phyloP scores from a whole-genome alignment of 2,888 invertebrate species.

The Mellilla xanthometata region DNA sequence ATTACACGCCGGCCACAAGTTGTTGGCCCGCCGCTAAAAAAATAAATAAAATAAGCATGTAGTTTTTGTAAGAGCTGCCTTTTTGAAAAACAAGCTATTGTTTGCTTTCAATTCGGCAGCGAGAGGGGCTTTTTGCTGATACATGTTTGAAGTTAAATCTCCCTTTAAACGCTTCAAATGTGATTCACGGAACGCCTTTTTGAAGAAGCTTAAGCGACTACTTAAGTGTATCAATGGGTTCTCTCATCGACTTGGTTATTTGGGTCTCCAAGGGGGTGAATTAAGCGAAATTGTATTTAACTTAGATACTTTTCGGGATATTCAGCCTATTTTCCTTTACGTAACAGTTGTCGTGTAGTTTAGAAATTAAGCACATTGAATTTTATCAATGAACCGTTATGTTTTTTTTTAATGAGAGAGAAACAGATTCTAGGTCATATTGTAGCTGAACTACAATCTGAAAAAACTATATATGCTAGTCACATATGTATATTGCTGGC shows the following conservation, averaged over 20 bases:
- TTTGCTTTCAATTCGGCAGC: constrained; percentile 73
- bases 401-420: no score
- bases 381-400: no score
- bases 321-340: no score
- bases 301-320: not conserved
- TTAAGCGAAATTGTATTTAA: constrained; percentile 13
- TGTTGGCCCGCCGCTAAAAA: constrained; percentile 51
- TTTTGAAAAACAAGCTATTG: constrained; percentile 69
- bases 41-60: constrained; percentile 53
- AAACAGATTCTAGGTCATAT: no score
- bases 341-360: no score
- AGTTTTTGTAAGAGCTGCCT: constrained; percentile 65
- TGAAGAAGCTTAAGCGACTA: constrained; percentile 54
- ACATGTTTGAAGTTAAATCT: constrained; percentile 78
- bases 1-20: constrained; percentile 30
- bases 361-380: no score
- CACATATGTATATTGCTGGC: no score
- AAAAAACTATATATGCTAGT: no score
- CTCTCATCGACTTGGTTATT: constrained; percentile 27
- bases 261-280: constrained; percentile 5
- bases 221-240: constrained; percentile 46
- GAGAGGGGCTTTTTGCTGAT: constrained; percentile 59
- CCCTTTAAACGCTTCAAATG: constrained; percentile 73
- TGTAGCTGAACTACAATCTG: no score
- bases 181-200: constrained; percentile 71